Evolutionary conservation across 2,888 invertebrate genomes (phyloP), one percentile per base, ranked within the genome.

Genomic region (Diarsia mendica): DNA sequence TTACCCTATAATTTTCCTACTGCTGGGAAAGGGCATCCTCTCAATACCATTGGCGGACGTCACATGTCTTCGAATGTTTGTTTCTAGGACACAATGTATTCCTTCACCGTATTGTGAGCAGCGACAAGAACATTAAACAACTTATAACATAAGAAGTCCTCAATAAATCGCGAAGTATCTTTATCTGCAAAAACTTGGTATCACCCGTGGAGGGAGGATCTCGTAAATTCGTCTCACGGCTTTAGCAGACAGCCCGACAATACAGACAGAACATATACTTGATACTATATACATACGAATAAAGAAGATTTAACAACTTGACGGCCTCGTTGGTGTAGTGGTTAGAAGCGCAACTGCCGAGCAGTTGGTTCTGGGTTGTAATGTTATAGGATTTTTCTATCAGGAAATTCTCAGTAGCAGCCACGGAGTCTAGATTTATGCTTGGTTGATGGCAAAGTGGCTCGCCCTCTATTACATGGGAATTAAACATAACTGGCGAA

Each of bases 191-290:
- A 86, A 89, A 88, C 79, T 89, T 89, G 80, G 76, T 84, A 86
- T 87, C 83, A 83, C 79, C 77, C 79, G 60, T 70, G 86, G 85
- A 86, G 87, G 87, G 84, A 70, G 90, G 90, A 88, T 88, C 88
- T 90, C 91, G 87, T 92, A 91, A 92, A 92, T 92, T 86, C 89
- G 87, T 91, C 89, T 87, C 83, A 80, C 80, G 90, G 90, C 85
- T 91, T 91, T 89, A 84, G 73, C 53, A 83, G 85, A 83, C 87
- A 79, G 72, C 77, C 58, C 53, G 49, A 79, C 77, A 84, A 78
- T 75, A 72, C 70, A 72, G 28, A 67, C 70, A 46, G 67, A 75
- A 69, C 10, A 68, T 67, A 69, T 10, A 75, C 71, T 72, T 80
- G 67, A 72, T 66, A 74, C 69, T n/a, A n/a, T n/a, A n/a, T n/a